Base-by-base conservation (phyloP, 2,113 vertebrate species). In the Oxygymnocypris stewartii region DNA sequence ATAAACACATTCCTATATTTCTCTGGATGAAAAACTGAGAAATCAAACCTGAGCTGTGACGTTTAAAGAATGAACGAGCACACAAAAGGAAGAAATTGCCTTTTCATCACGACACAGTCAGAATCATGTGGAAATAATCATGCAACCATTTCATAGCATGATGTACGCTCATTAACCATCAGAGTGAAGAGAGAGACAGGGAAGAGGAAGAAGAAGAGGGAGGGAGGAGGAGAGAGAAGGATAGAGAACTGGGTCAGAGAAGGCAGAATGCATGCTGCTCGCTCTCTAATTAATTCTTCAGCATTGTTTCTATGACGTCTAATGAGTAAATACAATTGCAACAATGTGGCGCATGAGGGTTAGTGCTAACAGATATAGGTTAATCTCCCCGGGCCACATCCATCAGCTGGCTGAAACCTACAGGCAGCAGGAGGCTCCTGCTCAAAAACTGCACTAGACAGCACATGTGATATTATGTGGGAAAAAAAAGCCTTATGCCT, bases 241-340 rank as follows among this genome's bases (percentile, higher is more conserved):
- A 31, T 37, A 74, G 16, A 79, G 79, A 90, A 88, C 11, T 91
- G 86, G 87, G 87, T 86, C 84, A 89, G 13, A 81, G 90, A 73
- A 92, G 91, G 91, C 86, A 91, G 88, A 86, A 85, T 88, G 87
- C 89, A 89, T 87, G 85, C 87, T 88, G 87, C 88, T 92, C 84
- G 74, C 81, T 88, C 89, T 81, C 92, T 91, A 93, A 94, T 94
- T 91, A 94, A 90, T 90, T 91, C 89, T 87, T 92, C 84, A 86
- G 86, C 89, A 84, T 87, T 88, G 86, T 80, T 83, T 79, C 61
- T 82, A 61, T 75, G 54, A 69, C 37, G 44, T 44, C 75, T 77
- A 89, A 87, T 65, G 65, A 79, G 59, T 85, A 87, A 88, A 87
- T 79, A 90, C 16, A 90, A 91, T 87, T 91, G 90, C 90, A 92